These are phyloP conservation scores for Myotis lucifugus DNA, from an alignment of 2,113 vertebrate genomes.

Conservation along the genomic window DNA sequence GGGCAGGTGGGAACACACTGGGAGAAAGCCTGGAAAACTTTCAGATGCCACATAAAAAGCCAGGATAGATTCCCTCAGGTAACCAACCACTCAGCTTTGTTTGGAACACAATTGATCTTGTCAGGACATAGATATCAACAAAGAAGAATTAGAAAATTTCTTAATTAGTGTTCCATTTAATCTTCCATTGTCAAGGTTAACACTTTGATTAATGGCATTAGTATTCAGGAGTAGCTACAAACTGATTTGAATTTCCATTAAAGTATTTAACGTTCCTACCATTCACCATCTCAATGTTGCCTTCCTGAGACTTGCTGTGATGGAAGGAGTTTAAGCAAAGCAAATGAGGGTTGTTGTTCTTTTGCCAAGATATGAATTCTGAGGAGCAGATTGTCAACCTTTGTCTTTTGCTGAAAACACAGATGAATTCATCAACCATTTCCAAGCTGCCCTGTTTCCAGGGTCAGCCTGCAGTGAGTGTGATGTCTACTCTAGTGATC, in stretches of 20 bases:
- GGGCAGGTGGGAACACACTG: rapidly evolving
- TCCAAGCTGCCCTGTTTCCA: neutral
- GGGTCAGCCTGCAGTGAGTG: rapidly evolving
- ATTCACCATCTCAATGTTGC: neutral
- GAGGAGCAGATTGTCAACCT: neutral
- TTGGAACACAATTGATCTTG: slow-evolving; percentile 6
- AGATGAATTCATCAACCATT: neutral
- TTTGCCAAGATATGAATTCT: neutral
- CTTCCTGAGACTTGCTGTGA: neutral
- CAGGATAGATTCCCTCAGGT: neutral
- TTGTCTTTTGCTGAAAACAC: neutral
- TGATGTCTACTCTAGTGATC: neutral
- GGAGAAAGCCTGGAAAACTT: neutral
- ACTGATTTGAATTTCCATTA: neutral
- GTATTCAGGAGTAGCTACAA: neutral
- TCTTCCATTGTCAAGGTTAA: slow-evolving; percentile 57
- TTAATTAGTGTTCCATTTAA: slow-evolving; percentile 58
- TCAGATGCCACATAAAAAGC: neutral
- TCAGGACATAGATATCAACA: neutral
- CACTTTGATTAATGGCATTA: slow-evolving; percentile 52
- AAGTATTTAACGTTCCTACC: neutral
- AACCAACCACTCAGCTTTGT: neutral
- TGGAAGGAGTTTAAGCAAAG: neutral
- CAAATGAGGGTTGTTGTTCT: neutral
- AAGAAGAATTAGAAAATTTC: slow-evolving; percentile 63